Percentiles rank a stretch among this genome's conserved stretches.
phyloP scores from a whole-genome alignment of 2,888 invertebrate genomes.

The Hipparchia semele region DNA sequence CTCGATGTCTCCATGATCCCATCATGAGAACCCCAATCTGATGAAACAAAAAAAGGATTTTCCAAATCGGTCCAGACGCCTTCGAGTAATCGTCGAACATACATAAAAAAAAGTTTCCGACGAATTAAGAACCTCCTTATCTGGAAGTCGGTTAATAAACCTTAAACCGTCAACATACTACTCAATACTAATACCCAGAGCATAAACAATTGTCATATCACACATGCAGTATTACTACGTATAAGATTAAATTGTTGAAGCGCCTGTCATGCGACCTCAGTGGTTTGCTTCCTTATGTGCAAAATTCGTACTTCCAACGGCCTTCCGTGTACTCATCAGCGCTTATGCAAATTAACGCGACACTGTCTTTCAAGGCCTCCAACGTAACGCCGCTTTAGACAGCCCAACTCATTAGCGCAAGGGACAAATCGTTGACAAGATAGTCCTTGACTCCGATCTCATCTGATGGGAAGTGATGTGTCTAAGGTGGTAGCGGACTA shows the following conservation, averaged over 20 bases:
- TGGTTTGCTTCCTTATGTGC: slow-evolving; percentile 65
- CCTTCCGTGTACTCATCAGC: slow-evolving; percentile 54
- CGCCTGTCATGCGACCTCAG: slow-evolving; percentile 46
- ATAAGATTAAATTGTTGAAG: slow-evolving; percentile 33
- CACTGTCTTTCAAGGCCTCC: slow-evolving; percentile 34
- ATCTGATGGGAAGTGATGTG: too few relatives aligned
- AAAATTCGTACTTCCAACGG: slow-evolving; percentile 54
- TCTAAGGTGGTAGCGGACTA: too few relatives aligned
- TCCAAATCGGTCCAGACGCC: too few relatives aligned
- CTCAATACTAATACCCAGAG: background rate
- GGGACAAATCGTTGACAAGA: too few relatives aligned
- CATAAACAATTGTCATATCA: slow-evolving; percentile 10
- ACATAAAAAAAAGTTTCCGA: too few relatives aligned
- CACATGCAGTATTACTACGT: slow-evolving; percentile 20
- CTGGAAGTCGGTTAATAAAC: background rate
- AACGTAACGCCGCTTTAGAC: background rate
- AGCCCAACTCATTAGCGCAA: background rate
- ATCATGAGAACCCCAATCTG: too few relatives aligned
- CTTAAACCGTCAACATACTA: background rate
- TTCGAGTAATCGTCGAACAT: too few relatives aligned
- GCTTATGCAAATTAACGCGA: slow-evolving; percentile 35
- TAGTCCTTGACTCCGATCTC: too few relatives aligned
- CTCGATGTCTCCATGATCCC: too few relatives aligned
- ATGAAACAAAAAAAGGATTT: too few relatives aligned
- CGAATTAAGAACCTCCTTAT: too few relatives aligned